A percentile compares a stretch with the other conserved stretches of the same genome.
Evolutionary conservation across 2,113 vertebrate genomes (phyloP).

Genomic region (Anseranas semipalmata): DNA sequence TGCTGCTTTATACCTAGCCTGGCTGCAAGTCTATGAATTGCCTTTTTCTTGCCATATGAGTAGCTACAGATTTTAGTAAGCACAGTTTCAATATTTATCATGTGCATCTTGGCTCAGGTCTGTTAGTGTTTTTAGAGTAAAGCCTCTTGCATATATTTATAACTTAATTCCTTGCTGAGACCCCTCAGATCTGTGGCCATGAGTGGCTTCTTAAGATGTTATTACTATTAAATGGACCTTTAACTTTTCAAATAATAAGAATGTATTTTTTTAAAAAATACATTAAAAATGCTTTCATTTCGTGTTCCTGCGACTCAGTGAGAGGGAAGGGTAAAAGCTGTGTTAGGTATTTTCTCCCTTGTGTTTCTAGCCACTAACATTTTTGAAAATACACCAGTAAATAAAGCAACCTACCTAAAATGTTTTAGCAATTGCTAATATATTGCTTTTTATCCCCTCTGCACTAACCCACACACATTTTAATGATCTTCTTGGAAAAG

Average conservation of each 20-base stretch:
- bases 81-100: neutral
- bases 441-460: neutral
- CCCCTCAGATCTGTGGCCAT: neutral
- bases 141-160: neutral
- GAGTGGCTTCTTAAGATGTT: neutral
- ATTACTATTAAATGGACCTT: neutral
- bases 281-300: neutral
- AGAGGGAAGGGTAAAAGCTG: neutral
- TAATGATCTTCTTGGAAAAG: neutral
- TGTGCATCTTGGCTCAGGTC: neutral
- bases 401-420: neutral
- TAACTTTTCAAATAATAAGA: neutral
- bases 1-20: neutral
- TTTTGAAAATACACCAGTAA: neutral
- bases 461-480: neutral
- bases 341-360: accelerated
- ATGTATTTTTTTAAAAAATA: neutral
- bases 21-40: neutral
- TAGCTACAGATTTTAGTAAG: neutral
- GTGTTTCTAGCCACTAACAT: neutral
- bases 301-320: accelerated
- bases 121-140: neutral
- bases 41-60: neutral
- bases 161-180: neutral
- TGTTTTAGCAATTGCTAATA: neutral